Conservation (phyloP, 2,888 invertebrate species). For the Acrobasis repandana region DNA sequence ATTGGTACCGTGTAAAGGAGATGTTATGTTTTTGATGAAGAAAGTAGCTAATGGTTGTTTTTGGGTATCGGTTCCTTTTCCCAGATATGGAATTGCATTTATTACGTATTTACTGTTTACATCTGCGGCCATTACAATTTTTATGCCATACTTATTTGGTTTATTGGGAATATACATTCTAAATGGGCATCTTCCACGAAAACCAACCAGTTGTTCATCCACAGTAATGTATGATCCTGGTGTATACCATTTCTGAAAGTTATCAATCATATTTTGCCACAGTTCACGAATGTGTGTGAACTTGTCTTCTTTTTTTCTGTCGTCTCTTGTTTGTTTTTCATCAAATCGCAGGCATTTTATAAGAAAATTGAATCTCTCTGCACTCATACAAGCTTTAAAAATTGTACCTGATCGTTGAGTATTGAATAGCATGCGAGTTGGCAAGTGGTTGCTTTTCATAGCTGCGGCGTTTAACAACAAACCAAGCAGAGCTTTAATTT, state of each 20-base stretch:
- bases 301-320: background rate
- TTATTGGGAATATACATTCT: conserved; percentile 33
- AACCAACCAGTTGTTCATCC: background rate
- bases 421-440: conserved; percentile 3
- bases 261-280: conserved; percentile 3
- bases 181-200: conserved; percentile 15
- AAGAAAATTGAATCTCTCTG: conserved; percentile 14
- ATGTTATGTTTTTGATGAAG: background rate
- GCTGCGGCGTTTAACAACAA: background rate
- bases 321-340: background rate
- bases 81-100: background rate
- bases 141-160: conserved; percentile 30
- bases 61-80: background rate
- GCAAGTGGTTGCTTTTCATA: conserved; percentile 10
- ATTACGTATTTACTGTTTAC: conserved; percentile 24
- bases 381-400: conserved; percentile 4
- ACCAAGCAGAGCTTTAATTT: conserved; percentile 18
- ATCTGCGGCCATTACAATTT: conserved; percentile 29
- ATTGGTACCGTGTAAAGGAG: conserved; percentile 29
- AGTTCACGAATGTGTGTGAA: conserved; percentile 12
- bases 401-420: conserved; percentile 1
- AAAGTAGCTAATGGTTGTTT: background rate
- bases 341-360: conserved; percentile 14
- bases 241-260: conserved; percentile 3
- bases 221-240: too few species aligned